Conservation (phyloP, 2,888 invertebrate species). For the Troides helena region DNA sequence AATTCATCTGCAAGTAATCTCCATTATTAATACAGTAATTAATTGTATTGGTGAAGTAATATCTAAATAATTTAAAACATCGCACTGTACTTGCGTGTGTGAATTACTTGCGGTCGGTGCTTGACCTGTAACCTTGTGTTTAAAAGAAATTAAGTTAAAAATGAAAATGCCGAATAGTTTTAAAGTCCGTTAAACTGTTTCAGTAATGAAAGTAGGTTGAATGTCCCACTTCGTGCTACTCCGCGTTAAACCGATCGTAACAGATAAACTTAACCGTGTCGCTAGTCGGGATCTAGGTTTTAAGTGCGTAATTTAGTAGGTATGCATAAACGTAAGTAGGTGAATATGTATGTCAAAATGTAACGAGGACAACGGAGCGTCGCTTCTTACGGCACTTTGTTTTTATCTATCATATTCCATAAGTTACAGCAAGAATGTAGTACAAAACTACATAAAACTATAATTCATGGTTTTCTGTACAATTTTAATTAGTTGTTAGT, state of each 20-base stretch:
- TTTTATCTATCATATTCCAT: conserved; percentile 35
- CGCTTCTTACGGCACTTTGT: conserved; percentile 41
- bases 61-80: background rate
- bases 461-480: background rate
- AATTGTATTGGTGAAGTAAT: conserved; percentile 1
- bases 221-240: conserved; percentile 27
- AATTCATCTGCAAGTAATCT: conserved; percentile 9
- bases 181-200: conserved; percentile 15
- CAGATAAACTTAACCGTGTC: conserved; percentile 71
- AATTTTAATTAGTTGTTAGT: too few species aligned
- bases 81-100: conserved; percentile 5
- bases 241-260: conserved; percentile 38
- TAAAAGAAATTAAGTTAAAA: conserved; percentile 19
- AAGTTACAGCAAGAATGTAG: conserved; percentile 1
- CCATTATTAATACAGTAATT: background rate
- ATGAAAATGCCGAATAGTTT: conserved; percentile 18
- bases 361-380: conserved; percentile 49
- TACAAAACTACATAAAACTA: background rate
- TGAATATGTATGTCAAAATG: conserved; percentile 53
- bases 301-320: conserved; percentile 61
- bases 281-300: conserved; percentile 68
- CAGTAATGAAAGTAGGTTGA: conserved; percentile 24
- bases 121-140: conserved; percentile 22
- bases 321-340: conserved; percentile 55
- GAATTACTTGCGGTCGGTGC: conserved; percentile 10